Percentiles rank a stretch among this genome's conserved stretches.
Conservation (phyloP, 2,888 invertebrate species). For the Tanypteryx hageni region DNA sequence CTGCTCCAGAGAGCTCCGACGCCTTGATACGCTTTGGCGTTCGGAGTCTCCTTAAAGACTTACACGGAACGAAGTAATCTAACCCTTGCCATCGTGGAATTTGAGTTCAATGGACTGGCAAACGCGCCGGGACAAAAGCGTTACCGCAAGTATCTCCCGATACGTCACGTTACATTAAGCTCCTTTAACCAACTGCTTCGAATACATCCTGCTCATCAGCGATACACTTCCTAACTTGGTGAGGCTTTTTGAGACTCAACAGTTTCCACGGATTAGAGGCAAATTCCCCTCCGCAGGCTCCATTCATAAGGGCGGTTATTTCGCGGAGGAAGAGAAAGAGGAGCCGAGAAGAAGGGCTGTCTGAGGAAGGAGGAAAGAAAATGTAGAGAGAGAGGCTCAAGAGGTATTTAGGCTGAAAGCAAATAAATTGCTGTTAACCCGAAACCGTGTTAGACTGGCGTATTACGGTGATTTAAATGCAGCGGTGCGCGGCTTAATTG, state of each 20-base stretch:
- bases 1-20: background rate
- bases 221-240: conserved; percentile 41
- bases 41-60: background rate
- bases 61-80: background rate
- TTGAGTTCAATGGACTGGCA: conserved; percentile 1
- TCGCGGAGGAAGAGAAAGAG: background rate
- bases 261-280: conserved; percentile 37
- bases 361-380: background rate
- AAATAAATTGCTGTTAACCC: conserved; percentile 52
- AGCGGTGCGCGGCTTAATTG: conserved; percentile 39
- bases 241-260: conserved; percentile 41
- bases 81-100: background rate
- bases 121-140: background rate
- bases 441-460: conserved; percentile 32
- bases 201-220: conserved; percentile 47
- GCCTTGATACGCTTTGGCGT: background rate
- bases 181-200: conserved; percentile 21
- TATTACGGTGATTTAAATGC: conserved; percentile 57
- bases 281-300: background rate
- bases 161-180: conserved; percentile 52
- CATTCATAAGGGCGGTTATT: background rate
- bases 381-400: background rate
- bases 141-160: conserved; percentile 7
- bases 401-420: conserved; percentile 46
- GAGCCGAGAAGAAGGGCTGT: background rate